These are phyloP conservation scores for Vireo altiloquus DNA, from an alignment of 2,113 vertebrate genomes.

Conservation along the genomic window DNA sequence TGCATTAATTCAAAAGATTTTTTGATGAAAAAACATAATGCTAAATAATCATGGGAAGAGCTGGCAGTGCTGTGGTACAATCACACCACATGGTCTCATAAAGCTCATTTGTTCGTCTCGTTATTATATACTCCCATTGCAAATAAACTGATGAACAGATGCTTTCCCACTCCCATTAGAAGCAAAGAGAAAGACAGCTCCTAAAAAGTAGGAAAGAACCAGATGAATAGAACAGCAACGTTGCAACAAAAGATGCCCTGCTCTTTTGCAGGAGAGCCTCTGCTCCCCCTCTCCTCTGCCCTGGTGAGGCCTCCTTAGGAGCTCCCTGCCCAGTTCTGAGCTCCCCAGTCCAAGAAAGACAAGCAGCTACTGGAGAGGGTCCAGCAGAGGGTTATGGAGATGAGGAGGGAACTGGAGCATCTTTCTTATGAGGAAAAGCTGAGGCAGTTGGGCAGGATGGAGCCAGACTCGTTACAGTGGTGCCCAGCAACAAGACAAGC, in stretches of 20 bases:
- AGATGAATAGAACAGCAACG: not conserved
- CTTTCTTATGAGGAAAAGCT: not conserved
- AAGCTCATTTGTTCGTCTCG: not conserved
- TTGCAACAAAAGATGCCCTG: not conserved
- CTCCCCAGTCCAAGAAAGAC: not conserved
- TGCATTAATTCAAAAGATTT: not conserved
- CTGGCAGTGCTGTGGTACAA: not conserved
- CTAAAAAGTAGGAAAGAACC: not conserved
- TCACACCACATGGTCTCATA: not conserved
- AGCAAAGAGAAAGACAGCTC: not conserved
- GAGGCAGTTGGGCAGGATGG: not conserved
- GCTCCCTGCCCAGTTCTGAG: fast-evolving
- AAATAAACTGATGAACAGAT: not conserved
- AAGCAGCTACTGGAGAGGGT: not conserved
- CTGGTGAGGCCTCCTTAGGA: not conserved
- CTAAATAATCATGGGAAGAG: not conserved
- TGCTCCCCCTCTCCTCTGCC: not conserved
- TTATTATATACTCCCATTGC: not conserved
- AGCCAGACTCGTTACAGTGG: not conserved
- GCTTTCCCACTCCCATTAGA: not conserved
- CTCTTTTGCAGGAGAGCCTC: not conserved
- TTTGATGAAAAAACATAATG: not conserved
- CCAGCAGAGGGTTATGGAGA: not conserved
- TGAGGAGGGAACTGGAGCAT: not conserved
- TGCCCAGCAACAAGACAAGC: not conserved